Base-by-base conservation (phyloP, 2,888 invertebrate genomes). In the Acanthoscelides obtectus region DNA sequence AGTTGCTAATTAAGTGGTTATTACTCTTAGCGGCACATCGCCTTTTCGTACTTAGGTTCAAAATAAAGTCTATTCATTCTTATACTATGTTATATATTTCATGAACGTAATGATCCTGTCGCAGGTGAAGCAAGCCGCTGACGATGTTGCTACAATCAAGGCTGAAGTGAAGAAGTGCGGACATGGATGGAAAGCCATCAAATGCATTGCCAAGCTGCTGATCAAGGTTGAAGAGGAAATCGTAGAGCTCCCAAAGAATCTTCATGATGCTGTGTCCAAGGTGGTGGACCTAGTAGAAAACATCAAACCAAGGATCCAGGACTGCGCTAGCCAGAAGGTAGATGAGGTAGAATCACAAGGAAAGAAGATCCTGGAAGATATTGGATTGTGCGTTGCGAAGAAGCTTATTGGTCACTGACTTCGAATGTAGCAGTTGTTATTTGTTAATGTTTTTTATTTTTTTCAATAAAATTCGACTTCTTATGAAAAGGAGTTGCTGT, bases 141-240 rank as follows among this genome's bases (percentile, higher is more conserved):
- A 71, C 63, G 73, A 73, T 21, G 66, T 75, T 6, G 71, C 70
- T 12, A 72, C 70, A 25, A 71, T 75, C 66, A 72, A 72, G 65
- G 64, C 69, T 6, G 71, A 74, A 70, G 70, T 75, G 20, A 69
- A 71, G 67, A 66, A 72, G 20, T 75, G 75, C 66, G 72, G 72
- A 2, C 22, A 66, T 21, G 74, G 73, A 1, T 68, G 27, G n/a
- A 71, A 69, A 22, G 20, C 71, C 0, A 65, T 73, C 68, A 72
- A 69, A 63, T 75, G 75, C 64, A 21, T 73, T n/a, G 72, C 70
- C 2, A 72, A 74, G 21, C 27, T 75, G 63, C 25, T 69, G 8
- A 70, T 22, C 0, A 71, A 73, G 25, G 71, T 75, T 5, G 73
- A 73, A 25, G 66, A 45, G 64, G 73, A 74, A 20, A 69, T 71